Conservation (phyloP, 23 tunicate genomes). For the Styela clava region DNA sequence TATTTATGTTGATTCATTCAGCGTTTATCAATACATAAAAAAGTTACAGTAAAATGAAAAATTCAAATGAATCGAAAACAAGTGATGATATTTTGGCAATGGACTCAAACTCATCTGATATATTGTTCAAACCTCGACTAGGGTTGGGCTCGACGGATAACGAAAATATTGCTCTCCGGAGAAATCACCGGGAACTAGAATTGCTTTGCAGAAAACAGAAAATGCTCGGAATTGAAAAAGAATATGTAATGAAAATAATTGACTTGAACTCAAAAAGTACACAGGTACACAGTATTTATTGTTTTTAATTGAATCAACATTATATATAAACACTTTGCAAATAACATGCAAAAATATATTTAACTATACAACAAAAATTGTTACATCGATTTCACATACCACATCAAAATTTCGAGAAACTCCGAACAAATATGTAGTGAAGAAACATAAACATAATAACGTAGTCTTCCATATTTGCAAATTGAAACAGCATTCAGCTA, state of each 20-base stretch:
- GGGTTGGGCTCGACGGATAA: constrained; percentile 85
- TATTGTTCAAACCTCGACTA: constrained; percentile 53
- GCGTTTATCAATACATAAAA: too few relatives aligned
- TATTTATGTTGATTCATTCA: too few relatives aligned
- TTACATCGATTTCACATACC: too few relatives aligned
- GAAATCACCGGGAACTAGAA: constrained; percentile 75
- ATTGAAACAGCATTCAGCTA: too few relatives aligned
- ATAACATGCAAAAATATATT: background rate
- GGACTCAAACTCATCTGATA: background rate
- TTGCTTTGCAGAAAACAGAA: constrained; percentile 67
- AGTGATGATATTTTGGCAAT: constrained; percentile 8
- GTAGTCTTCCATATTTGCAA: too few relatives aligned
- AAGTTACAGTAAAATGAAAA: too few relatives aligned
- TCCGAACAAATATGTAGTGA: too few relatives aligned
- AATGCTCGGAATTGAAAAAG: constrained; percentile 62
- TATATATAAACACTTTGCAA: background rate
- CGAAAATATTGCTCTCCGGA: constrained; percentile 73
- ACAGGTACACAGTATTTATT: constrained; percentile 55
- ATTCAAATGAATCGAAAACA: background rate
- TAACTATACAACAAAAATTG: too few relatives aligned
- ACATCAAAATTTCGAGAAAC: too few relatives aligned
- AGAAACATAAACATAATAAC: too few relatives aligned
- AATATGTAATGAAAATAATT: constrained; percentile 64
- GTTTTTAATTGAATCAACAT: background rate
- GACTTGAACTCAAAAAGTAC: constrained; percentile 72